These are phyloP conservation scores for Andrena dorsata DNA, from an alignment of 2,888 invertebrate species.

Conservation along the genomic window DNA sequence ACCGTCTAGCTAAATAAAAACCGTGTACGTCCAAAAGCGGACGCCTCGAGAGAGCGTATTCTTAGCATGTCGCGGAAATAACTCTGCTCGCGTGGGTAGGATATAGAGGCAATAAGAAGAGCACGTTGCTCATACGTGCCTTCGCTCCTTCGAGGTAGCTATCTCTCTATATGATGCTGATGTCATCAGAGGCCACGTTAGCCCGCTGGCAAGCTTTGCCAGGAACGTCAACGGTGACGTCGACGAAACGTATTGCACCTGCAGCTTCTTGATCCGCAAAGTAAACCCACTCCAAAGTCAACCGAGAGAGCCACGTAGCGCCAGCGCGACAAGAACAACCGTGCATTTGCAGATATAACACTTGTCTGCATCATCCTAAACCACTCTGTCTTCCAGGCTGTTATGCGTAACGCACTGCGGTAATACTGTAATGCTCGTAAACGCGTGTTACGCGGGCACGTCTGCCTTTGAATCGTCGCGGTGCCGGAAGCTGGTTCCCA, in stretches of 20 bases:
- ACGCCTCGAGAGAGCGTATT: not conserved
- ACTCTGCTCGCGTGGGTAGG: slow-evolving; percentile 6
- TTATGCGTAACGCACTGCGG: slow-evolving; percentile 1
- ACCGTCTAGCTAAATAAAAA: not conserved
- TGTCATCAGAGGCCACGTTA: slow-evolving; percentile 29
- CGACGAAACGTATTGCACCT: slow-evolving; percentile 41
- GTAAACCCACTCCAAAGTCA: slow-evolving; percentile 27
- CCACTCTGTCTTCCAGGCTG: slow-evolving; percentile 1
- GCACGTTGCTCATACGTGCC: slow-evolving; percentile 17
- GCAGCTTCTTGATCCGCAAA: slow-evolving; percentile 47
- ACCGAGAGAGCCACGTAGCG: slow-evolving; percentile 4
- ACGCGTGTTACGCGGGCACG: not conserved
- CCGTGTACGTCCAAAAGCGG: not conserved
- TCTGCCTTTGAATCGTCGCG: not conserved
- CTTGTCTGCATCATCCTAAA: not conserved
- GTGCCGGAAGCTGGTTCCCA: not conserved
- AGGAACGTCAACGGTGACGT: slow-evolving; percentile 28
- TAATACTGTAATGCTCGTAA: not conserved
- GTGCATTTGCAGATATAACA: slow-evolving; percentile 21
- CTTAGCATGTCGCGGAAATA: not conserved
- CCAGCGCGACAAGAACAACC: slow-evolving; percentile 15
- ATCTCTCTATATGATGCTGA: slow-evolving; percentile 24
- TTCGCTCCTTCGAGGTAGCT: not conserved
- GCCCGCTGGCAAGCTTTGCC: slow-evolving; percentile 45
- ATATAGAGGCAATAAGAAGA: not conserved